phyloP scores from a whole-genome alignment of 2,113 vertebrate species.

The Rhinichthys klamathensis region DNA sequence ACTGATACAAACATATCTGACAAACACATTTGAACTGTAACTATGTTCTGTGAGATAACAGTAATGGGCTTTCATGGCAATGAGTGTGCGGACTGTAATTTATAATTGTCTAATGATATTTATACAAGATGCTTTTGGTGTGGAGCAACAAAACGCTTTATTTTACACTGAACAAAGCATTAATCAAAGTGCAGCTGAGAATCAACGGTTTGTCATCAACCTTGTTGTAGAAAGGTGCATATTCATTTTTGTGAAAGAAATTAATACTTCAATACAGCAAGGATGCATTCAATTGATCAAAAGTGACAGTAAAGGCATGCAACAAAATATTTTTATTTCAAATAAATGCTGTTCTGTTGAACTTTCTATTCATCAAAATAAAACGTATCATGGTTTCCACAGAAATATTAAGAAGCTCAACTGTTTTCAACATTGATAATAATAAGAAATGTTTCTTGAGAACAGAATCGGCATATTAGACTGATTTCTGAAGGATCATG shows the following conservation, averaged over 20 bases:
- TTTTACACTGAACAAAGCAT: conserved; percentile 2
- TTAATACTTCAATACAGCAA: not conserved
- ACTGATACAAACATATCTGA: not conserved
- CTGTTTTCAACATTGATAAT: not conserved
- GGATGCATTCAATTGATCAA: not conserved
- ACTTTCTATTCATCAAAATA: not conserved
- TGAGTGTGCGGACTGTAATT: not conserved
- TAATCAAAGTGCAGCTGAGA: not conserved
- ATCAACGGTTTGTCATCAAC: not conserved
- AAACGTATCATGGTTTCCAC: not conserved
- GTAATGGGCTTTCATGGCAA: conserved; percentile 10
- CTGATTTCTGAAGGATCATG: not conserved
- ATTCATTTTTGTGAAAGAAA: not conserved
- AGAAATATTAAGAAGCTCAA: not conserved
- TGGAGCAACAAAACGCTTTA: not conserved
- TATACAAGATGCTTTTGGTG: not conserved
- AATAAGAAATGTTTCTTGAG: not conserved
- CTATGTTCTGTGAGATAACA: conserved; percentile 17
- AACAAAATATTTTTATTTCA: not conserved
- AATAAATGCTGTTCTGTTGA: not conserved
- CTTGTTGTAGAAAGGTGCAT: not conserved
- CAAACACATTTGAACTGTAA: not conserved
- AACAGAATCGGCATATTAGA: not conserved
- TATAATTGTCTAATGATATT: conserved; percentile 6
- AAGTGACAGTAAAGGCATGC: not conserved